These are phyloP conservation scores for Pitangus sulphuratus DNA, from an alignment of 2,797 vertebrate genomes.

Conservation along the genomic window DNA sequence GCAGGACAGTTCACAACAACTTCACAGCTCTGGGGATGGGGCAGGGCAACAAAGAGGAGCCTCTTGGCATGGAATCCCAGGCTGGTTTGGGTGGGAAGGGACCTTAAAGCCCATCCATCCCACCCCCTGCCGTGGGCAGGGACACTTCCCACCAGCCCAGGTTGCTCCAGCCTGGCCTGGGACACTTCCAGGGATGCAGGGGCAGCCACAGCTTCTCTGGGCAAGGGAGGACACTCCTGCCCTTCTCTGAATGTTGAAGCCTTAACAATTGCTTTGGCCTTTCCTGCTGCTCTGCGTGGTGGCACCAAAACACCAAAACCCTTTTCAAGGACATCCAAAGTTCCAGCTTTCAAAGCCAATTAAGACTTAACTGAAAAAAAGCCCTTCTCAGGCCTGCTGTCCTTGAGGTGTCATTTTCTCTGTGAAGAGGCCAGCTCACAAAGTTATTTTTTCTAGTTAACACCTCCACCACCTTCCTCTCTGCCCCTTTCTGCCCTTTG, in stretches of 20 bases:
- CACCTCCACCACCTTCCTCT: neutral
- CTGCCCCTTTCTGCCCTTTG: neutral
- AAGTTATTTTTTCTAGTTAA: neutral
- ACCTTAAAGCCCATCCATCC: neutral
- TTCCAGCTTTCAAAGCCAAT: neutral
- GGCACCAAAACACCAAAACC: rapidly evolving
- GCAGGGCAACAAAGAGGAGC: rapidly evolving
- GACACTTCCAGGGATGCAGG: neutral
- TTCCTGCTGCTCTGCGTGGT: neutral
- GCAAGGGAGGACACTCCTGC: no score
- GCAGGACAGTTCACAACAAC: rapidly evolving
- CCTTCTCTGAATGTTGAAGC: neutral
- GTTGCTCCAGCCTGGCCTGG: rapidly evolving
- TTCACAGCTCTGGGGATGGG: rapidly evolving
- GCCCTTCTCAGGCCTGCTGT: neutral
- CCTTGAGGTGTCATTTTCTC: neutral
- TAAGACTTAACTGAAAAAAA: neutral
- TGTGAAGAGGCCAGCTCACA: neutral
- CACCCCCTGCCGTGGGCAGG: neutral
- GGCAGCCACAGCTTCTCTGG: neutral
- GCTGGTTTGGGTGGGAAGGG: neutral
- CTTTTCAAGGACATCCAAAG: neutral
- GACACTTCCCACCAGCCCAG: rapidly evolving
- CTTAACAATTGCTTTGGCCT: neutral
- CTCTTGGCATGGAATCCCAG: neutral